Evolutionary conservation across 2,113 vertebrate genomes (phyloP).

Genomic region (Neogale vison): DNA sequence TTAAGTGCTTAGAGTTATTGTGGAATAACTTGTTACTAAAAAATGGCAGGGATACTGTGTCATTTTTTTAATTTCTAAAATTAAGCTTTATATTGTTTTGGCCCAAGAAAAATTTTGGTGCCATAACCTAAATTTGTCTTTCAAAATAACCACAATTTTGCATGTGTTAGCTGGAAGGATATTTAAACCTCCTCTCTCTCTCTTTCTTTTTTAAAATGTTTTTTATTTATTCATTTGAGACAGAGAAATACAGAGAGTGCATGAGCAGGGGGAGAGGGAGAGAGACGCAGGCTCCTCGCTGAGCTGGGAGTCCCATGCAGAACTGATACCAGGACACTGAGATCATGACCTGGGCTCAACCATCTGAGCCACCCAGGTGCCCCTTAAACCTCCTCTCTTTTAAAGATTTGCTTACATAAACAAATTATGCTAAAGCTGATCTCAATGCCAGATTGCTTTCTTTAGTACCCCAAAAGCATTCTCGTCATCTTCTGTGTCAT

Average conservation of each 20-base stretch:
- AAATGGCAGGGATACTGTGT: not conserved
- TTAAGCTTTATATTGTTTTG: constrained; percentile 59
- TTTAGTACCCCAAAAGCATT: not conserved
- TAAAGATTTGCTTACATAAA: constrained; percentile 49
- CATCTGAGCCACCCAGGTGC: not conserved
- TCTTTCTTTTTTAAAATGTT: not conserved
- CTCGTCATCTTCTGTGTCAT: constrained; percentile 27
- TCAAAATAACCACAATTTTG: constrained; percentile 57
- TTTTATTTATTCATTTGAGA: not conserved
- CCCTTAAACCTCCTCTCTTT: not conserved
- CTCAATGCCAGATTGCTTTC: constrained; percentile 18
- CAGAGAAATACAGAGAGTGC: not conserved
- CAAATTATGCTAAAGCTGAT: constrained; percentile 41
- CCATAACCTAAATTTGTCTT: constrained; percentile 43
- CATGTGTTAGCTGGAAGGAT: constrained; percentile 39
- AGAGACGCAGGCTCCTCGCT: not conserved
- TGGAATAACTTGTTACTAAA: constrained; percentile 28
- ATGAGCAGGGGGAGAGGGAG: not conserved
- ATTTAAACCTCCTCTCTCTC: not conserved
- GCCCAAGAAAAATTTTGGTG: not conserved
- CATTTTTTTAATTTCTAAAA: constrained; percentile 32
- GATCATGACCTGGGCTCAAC: not conserved
- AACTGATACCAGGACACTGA: not conserved
- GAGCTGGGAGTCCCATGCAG: too few species aligned
- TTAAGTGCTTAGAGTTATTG: not conserved